Base-by-base conservation (phyloP, 1,140 invertebrate genomes). In the Trichoplusia ni region DNA sequence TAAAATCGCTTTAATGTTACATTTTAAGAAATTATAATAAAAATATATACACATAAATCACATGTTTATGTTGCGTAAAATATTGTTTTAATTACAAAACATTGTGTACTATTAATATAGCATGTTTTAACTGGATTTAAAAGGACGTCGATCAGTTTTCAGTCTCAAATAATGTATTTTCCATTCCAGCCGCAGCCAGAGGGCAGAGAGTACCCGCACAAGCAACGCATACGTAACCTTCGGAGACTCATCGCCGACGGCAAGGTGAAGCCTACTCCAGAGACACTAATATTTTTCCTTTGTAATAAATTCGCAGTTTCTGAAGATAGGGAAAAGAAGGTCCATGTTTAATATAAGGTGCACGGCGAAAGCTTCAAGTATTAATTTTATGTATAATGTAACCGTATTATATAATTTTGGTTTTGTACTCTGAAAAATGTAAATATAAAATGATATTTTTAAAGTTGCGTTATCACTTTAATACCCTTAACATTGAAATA, bases 271-370 rank as follows among this genome's bases (percentile, higher is more conserved):
- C 83, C 90, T 3, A 86, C 82, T 6, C 73, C 84, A 1, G 90
- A 91, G 69, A 89, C 85, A 35, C 77, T 91, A 5, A 91, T 91
- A 73, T 91, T 91, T 69, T 91, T 91, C 75, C 82, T 91, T 42
- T 91, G 89, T 62, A 91, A 91, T 65, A 91, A 91, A 76, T 91
- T 91, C 69, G 87, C 89, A 14, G 80, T 90, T 49, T 87, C 88
- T 4, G 85, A 90, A 25, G 86, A 90, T 16, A 73, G 81, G 37
- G 74, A 84, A 58, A 70, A 77, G 11, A 84, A 84, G 25, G n/a
- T 53, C 16, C 29, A 35, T 31, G 2, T 53, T 18, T 33, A 47
- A 21, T 14, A 21, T 18, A 31, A 33, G 25, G 7, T 14, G 18
- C 11, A 33, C n/a, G 29, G n/a, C 31, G 19, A 35, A 40, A 37